Conservation (phyloP, 2,797 vertebrate species). For the Sebastes iracundus region DNA sequence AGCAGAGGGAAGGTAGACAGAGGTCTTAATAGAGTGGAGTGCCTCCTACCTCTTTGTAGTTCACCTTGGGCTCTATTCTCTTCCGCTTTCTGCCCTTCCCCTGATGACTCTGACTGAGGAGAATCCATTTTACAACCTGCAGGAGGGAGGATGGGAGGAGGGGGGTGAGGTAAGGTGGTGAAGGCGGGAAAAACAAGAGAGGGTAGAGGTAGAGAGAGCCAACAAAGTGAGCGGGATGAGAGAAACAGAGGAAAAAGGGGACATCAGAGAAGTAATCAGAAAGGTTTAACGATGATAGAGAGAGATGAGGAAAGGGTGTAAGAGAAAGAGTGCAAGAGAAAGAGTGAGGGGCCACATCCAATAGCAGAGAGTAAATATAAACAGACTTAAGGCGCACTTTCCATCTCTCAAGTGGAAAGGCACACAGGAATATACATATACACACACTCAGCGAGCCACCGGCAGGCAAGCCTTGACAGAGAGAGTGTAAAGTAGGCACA, state of each 20-base stretch:
- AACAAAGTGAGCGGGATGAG: conserved; percentile 30
- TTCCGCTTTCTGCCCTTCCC: conserved; percentile 88
- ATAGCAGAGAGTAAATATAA: conserved; percentile 65
- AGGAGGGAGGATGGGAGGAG: conserved; percentile 51
- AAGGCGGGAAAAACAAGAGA: conserved; percentile 58
- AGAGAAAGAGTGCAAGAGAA: neutral
- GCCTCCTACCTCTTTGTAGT: conserved; percentile 91
- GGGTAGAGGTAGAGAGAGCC: conserved; percentile 26
- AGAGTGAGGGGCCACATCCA: conserved; percentile 42
- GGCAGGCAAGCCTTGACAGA: conserved; percentile 1
- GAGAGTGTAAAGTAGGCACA: conserved; percentile 2
- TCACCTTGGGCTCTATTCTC: conserved; percentile 80
- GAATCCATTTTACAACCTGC: conserved; percentile 94
- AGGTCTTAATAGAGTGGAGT: conserved; percentile 61
- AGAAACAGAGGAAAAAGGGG: neutral
- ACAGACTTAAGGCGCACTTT: conserved; percentile 58
- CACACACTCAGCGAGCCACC: conserved; percentile 9
- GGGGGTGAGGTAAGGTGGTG: conserved; percentile 12
- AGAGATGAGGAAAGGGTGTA: neutral
- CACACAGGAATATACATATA: conserved; percentile 33
- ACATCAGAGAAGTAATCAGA: conserved; percentile 17
- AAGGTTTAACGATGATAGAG: conserved; percentile 23
- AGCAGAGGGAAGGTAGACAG: conserved; percentile 14
- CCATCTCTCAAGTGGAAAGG: conserved; percentile 58
- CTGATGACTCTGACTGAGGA: conserved; percentile 81